phyloP scores from a whole-genome alignment of 2,888 invertebrate genomes.

The Leptothorax acervorum region DNA sequence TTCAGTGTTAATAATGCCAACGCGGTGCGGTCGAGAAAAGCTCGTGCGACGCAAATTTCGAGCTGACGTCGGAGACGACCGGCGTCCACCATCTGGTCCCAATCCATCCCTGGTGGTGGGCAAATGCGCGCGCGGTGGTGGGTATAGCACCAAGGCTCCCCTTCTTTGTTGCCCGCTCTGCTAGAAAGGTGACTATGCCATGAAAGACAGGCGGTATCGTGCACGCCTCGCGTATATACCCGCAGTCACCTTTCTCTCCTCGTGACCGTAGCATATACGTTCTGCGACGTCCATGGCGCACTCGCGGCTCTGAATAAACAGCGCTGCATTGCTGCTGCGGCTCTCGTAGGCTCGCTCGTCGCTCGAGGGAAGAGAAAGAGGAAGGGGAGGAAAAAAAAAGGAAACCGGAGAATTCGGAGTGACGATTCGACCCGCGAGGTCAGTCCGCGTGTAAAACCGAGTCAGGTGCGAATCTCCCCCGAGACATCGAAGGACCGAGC shows the following conservation, averaged over 20 bases:
- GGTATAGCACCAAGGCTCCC: constrained; percentile 70
- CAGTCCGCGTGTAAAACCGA: constrained; percentile 25
- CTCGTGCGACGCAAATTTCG: constrained; percentile 61
- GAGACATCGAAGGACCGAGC: not conserved
- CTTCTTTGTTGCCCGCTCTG: constrained; percentile 78
- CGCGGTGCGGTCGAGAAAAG: constrained; percentile 46
- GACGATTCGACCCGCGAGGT: constrained; percentile 8
- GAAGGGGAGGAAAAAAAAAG: not conserved
- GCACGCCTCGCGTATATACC: constrained; percentile 78
- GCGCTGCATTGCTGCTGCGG: constrained; percentile 64
- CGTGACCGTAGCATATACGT: constrained; percentile 85
- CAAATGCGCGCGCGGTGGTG: constrained; percentile 60
- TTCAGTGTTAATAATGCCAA: constrained; percentile 67
- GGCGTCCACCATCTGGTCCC: constrained; percentile 46
- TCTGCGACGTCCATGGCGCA: constrained; percentile 79
- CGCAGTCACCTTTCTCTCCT: constrained; percentile 85
- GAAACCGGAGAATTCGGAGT: constrained; percentile 12
- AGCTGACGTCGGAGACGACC: not conserved
- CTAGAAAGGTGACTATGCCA: constrained; percentile 84
- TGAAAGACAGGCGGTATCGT: constrained; percentile 83
- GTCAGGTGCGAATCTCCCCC: not conserved
- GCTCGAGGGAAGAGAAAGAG: not conserved
- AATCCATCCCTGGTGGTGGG: constrained; percentile 61
- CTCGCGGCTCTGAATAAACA: constrained; percentile 72
- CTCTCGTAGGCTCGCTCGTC: constrained; percentile 44